Evolutionary conservation across 2,888 invertebrate genomes (phyloP).

Genomic region (Frankliniella fusca): DNA sequence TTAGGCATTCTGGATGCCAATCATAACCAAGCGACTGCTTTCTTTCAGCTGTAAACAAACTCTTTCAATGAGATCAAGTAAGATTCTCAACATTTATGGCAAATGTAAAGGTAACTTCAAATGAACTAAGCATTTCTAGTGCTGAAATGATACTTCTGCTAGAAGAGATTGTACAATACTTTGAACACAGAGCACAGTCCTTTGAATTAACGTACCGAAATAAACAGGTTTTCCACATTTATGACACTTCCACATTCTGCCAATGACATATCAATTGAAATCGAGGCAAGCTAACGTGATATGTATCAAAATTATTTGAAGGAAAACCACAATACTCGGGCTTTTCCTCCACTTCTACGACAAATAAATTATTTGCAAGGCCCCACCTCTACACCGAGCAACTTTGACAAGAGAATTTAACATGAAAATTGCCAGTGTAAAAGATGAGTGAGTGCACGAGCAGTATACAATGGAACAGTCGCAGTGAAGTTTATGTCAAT

Average conservation of each 20-base stretch:
- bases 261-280: conserved; percentile 7
- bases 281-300: no score
- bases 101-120: conserved; percentile 2
- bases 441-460: no score
- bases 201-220: conserved; percentile 57
- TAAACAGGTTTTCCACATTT: conserved; percentile 77
- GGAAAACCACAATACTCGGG: no score
- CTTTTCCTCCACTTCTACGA: no score
- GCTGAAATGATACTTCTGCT: neutral
- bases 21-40: conserved; percentile 81
- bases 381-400: no score
- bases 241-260: conserved; percentile 74
- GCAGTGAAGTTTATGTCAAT: no score
- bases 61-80: conserved; percentile 27
- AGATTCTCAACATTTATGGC: conserved; percentile 3
- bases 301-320: no score
- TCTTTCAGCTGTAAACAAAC: conserved; percentile 63
- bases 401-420: no score
- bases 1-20: conserved; percentile 80
- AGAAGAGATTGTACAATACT: neutral
- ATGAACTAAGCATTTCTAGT: neutral
- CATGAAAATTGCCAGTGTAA: no score
- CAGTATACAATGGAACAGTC: no score
- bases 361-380: no score
- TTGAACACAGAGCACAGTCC: neutral